Evolutionary conservation across 2,797 vertebrate genomes (phyloP).

Genomic region (Darevskia nairensis): DNA sequence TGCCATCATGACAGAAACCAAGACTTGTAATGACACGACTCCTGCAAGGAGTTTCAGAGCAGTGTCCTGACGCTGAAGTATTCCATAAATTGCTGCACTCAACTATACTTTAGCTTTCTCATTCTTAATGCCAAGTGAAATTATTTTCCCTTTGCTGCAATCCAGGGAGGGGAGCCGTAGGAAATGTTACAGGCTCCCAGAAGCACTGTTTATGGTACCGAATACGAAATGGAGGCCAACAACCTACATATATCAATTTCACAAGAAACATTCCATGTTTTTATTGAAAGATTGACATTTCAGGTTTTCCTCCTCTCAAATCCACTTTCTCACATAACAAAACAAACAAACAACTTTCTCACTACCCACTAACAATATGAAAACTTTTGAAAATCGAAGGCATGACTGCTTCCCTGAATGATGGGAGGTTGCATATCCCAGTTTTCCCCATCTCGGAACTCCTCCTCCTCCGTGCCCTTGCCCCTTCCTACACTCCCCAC

Average conservation of each 20-base stretch:
- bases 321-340: no score
- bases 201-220: not conserved
- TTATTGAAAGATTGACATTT: not conserved
- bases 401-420: no score
- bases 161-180: constrained; percentile 44
- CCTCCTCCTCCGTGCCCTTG: no score
- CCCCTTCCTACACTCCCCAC: no score
- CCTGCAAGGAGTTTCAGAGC: constrained; percentile 36
- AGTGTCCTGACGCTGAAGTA: not conserved
- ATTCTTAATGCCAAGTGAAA: constrained; percentile 43
- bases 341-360: no score
- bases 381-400: no score
- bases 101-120: constrained; percentile 38
- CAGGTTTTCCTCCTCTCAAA: not conserved
- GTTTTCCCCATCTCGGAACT: no score
- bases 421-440: no score
- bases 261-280: no score
- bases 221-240: not conserved
- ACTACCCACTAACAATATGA: no score
- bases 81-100: constrained; percentile 43
- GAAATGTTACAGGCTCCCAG: not conserved
- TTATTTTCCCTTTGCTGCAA: constrained; percentile 61
- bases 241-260: no score
- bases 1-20: constrained; percentile 50
- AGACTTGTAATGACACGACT: constrained; percentile 63